phyloP scores from a whole-genome alignment of 2,797 vertebrate species.

The Erethizon dorsatum region DNA sequence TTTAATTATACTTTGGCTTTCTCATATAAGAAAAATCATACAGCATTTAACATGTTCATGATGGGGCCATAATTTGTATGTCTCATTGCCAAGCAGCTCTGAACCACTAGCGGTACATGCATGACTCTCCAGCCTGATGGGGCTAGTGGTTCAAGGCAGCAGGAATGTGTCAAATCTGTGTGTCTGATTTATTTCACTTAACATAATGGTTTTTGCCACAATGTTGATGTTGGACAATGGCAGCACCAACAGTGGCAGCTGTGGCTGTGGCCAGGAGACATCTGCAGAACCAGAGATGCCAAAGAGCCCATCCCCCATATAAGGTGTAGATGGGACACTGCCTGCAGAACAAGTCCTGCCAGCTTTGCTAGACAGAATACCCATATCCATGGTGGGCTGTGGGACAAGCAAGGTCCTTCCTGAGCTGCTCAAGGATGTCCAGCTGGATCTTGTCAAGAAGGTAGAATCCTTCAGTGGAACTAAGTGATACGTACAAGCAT shows the following conservation, averaged over 20 bases:
- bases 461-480: slow-evolving; percentile 92
- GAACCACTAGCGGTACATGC: not conserved
- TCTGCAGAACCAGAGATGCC: not conserved
- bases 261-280: not conserved
- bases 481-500: slow-evolving; percentile 95
- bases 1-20: not conserved
- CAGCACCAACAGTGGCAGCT: not conserved
- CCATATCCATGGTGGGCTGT: slow-evolving; percentile 98
- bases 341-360: slow-evolving; percentile 85
- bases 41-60: not conserved
- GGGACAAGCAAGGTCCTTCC: slow-evolving; percentile 99
- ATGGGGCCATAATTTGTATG: not conserved
- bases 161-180: not conserved
- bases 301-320: not conserved
- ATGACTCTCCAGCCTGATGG: not conserved
- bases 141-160: not conserved
- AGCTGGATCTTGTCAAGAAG: slow-evolving; percentile 97
- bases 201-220: not conserved
- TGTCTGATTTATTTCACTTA: not conserved
- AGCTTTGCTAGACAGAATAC: slow-evolving; percentile 89
- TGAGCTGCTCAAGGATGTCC: slow-evolving; percentile 96
- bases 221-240: not conserved
- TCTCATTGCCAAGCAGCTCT: not conserved
- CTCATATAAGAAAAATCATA: not conserved
- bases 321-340: slow-evolving; percentile 84